phyloP scores from a whole-genome alignment of 2,113 vertebrate genomes.

The Acinonyx jubatus region DNA sequence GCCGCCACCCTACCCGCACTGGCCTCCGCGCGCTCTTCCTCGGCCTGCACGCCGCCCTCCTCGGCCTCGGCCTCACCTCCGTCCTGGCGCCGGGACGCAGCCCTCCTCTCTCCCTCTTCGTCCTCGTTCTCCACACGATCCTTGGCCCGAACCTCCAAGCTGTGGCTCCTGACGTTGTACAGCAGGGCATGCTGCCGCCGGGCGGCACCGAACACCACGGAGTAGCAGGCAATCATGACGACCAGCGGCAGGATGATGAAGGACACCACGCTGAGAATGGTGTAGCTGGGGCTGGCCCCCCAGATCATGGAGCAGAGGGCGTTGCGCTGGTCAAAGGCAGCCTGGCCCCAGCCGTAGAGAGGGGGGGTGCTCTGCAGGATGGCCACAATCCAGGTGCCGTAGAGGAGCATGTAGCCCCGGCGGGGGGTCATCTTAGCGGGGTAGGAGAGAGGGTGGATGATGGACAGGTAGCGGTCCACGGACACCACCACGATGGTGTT shows the following conservation, averaged over 20 bases:
- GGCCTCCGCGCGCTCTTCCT: background rate
- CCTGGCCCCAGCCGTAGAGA: constrained; percentile 92
- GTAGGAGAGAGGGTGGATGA: constrained; percentile 94
- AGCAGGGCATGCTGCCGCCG: constrained; percentile 92
- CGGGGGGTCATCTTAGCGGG: constrained; percentile 91
- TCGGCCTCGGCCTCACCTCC: constrained; percentile 34
- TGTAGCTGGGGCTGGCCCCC: constrained; percentile 91
- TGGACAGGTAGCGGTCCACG: constrained; percentile 92
- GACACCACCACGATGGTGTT: constrained; percentile 94
- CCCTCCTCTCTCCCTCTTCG: background rate
- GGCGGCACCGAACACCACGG: constrained; percentile 92
- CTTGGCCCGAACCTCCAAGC: constrained; percentile 64
- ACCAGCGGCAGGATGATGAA: constrained; percentile 90
- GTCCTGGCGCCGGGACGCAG: background rate
- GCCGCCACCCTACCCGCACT: background rate
- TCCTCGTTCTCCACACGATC: constrained; percentile 68
- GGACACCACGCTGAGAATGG: constrained; percentile 85
- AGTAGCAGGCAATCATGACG: constrained; percentile 93
- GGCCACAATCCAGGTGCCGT: constrained; percentile 90
- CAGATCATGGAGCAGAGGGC: constrained; percentile 91
- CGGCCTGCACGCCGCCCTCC: constrained; percentile 45
- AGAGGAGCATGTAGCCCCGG: constrained; percentile 89
- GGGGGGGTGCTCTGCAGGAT: constrained; percentile 91
- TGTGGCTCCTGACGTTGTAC: constrained; percentile 86
- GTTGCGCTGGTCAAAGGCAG: constrained; percentile 88